Evolutionary conservation across 2,113 vertebrate species (phyloP), one percentile per base, ranked within the genome.

Genomic region (Crocuta crocuta): DNA sequence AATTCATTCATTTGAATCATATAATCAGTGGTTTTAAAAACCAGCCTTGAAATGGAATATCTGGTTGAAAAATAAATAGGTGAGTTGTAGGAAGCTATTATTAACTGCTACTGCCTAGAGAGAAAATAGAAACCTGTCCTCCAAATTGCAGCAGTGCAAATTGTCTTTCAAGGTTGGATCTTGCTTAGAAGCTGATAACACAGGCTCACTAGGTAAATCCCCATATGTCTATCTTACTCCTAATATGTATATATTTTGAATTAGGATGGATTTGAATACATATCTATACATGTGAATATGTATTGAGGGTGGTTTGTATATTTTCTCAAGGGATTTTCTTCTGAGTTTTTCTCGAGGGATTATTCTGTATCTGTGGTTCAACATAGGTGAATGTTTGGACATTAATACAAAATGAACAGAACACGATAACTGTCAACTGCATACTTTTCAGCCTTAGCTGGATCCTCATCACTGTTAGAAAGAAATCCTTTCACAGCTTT

Each of bases 21-120:
- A 23, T 19, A 2, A 3, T 88, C n/a, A 61, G 15, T n/a, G 50
- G 1, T 85, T 97, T 65, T 68, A 31, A 74, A 98, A 68, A 26
- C 11, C 95, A 73, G 92, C 78, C 45, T 91, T 45, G 1, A 94
- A 95, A 94, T 96, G 31, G 53, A 80, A 50, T 98, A 95, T 45
- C 9, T 97, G 26, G 10, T 39, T 95, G 78, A 87, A 96, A 88
- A 95, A 88, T 61, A 12, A 93, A 61, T 68, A 70, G 8, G 31
- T 92, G 55, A 0, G 2, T 81, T 93, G 21, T 63, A 94, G 6
- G 2, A 48, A 82, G 35, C 4, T 48, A n/a, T 39, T 92, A 31
- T 83, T 71, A 76, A 3, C 35, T 87, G 24, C 12, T 87, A 2
- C 89, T 97, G 95, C 61, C 74, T 84, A 35, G 71, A 63, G 7